Evolutionary conservation across 2,888 invertebrate species (phyloP).

Genomic region (Eristalis pertinax): DNA sequence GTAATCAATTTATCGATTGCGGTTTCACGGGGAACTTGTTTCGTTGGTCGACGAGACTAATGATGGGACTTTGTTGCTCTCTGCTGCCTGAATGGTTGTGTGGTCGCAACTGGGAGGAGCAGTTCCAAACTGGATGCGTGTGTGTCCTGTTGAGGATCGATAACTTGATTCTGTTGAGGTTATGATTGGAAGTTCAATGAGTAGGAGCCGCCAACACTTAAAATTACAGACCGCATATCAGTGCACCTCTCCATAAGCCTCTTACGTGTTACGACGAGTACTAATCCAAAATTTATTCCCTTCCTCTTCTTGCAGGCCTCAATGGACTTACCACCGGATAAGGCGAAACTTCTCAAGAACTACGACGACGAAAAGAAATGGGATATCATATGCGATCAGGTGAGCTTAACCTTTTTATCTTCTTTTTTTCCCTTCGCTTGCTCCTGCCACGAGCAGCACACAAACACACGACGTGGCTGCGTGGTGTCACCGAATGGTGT

Average conservation of each 20-base stretch:
- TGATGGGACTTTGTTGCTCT: too few species aligned
- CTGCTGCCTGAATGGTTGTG: background rate
- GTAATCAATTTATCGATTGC: background rate
- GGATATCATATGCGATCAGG: slow-evolving; percentile 99
- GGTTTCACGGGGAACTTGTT: background rate
- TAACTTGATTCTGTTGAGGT: background rate
- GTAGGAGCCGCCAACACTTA: too few species aligned
- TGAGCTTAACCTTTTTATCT: slow-evolving; percentile 80
- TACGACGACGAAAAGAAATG: slow-evolving; percentile 99
- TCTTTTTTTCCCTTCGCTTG: slow-evolving; percentile 34
- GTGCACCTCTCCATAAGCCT: background rate
- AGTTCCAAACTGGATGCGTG: background rate
- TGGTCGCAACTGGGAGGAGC: background rate
- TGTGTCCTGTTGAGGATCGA: background rate
- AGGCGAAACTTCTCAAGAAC: slow-evolving; percentile 96
- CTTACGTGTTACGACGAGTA: background rate
- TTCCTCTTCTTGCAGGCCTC: slow-evolving; percentile 89
- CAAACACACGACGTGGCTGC: slow-evolving; percentile 3
- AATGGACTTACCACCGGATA: slow-evolving; percentile 99
- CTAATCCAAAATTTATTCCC: slow-evolving; percentile 17
- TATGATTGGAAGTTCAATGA: too few species aligned
- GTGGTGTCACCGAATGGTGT: slow-evolving; percentile 20
- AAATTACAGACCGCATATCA: too few species aligned
- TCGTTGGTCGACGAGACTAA: background rate
- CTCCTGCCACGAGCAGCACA: background rate